Percentiles rank a stretch among this genome's conserved stretches.
These are phyloP conservation scores for Tupiocoris notatus DNA, from an alignment of 2,888 invertebrate species.

Conservation along the genomic window DNA sequence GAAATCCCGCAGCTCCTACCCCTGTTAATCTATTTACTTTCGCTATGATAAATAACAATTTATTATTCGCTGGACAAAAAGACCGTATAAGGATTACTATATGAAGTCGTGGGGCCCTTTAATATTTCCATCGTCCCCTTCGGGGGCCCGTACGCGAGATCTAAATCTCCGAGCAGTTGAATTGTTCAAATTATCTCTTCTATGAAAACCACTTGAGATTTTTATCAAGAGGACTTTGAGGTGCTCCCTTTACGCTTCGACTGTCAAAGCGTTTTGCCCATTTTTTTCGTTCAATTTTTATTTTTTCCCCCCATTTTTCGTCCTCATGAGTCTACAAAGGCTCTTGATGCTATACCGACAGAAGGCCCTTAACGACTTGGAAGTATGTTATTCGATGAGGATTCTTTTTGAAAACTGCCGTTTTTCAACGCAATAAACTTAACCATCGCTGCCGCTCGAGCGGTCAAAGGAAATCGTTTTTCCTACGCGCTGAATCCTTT, in stretches of 20 bases:
- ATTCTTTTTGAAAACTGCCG: not conserved
- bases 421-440: constrained; percentile 3
- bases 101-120: not conserved
- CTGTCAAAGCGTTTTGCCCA: not conserved
- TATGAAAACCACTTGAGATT: not conserved
- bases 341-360: too few relatives aligned
- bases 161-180: not conserved
- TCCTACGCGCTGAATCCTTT: not conserved
- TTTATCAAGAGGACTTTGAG: not conserved
- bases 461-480: constrained; percentile 12
- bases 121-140: not conserved
- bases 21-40: constrained; percentile 27
- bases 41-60: constrained; percentile 36
- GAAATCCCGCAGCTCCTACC: not conserved
- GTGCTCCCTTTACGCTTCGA: not conserved
- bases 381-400: not conserved
- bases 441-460: not conserved
- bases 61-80: not conserved
- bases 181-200: not conserved
- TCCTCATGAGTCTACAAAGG: not conserved
- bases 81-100: not conserved
- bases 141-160: not conserved
- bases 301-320: not conserved
- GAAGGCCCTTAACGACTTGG: not conserved
- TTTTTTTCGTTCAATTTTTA: too few relatives aligned